A percentile compares a stretch with the other conserved stretches of the same genome.
These are phyloP conservation scores for Eurystomus glaucurus DNA, from an alignment of 2,797 vertebrate species.

Conservation along the genomic window DNA sequence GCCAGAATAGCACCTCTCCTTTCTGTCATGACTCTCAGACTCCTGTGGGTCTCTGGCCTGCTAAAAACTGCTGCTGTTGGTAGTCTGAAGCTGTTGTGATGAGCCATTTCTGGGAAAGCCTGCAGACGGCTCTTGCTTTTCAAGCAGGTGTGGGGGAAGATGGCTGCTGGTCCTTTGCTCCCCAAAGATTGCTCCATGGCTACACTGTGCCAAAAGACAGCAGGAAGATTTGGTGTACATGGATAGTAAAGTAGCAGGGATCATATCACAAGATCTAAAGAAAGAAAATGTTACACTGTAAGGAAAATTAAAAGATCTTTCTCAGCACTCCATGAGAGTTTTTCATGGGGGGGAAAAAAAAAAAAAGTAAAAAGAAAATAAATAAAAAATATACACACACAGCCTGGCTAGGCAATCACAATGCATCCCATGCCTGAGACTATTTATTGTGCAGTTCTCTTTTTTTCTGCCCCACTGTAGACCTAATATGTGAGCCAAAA, in stretches of 20 bases:
- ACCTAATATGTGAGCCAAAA: background rate
- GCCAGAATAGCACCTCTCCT: background rate
- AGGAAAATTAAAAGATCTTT: background rate
- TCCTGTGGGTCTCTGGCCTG: background rate
- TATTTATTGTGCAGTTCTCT: background rate
- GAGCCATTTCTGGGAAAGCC: background rate
- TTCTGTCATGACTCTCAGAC: background rate
- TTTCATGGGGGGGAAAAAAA: background rate
- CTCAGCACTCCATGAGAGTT: background rate
- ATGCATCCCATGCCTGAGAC: background rate
- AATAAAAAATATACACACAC: background rate
- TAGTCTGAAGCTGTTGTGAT: background rate
- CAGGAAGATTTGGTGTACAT: background rate
- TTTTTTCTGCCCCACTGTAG: background rate
- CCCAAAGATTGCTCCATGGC: background rate
- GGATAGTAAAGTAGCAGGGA: background rate
- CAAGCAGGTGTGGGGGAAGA: background rate
- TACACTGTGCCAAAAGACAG: background rate
- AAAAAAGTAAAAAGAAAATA: background rate
- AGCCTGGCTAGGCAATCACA: background rate
- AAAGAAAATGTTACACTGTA: background rate
- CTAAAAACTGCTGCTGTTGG: background rate
- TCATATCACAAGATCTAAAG: background rate
- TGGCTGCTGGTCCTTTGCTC: background rate
- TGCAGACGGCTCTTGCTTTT: background rate